These are phyloP conservation scores for Chorisops tibialis DNA, from an alignment of 2,888 invertebrate species.

Conservation along the genomic window DNA sequence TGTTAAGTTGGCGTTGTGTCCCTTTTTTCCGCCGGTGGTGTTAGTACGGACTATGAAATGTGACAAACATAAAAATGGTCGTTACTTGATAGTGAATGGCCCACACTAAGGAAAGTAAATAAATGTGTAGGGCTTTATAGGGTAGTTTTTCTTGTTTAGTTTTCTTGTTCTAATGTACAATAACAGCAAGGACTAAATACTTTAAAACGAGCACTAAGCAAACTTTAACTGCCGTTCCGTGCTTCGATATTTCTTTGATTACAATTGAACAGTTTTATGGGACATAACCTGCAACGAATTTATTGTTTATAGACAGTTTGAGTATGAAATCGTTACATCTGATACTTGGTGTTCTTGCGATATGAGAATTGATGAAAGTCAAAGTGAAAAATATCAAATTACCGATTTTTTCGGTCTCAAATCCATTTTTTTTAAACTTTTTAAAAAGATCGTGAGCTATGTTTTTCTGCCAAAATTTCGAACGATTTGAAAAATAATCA, in stretches of 20 bases:
- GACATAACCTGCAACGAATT: too few species aligned
- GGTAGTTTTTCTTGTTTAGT: too few species aligned
- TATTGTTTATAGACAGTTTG: too few species aligned
- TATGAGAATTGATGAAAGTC: too few species aligned
- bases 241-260: slow-evolving; percentile 17
- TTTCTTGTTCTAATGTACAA: not conserved
- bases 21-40: not conserved
- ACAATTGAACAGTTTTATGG: slow-evolving; percentile 26
- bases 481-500: too few species aligned
- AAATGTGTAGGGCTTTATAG: slow-evolving; percentile 10
- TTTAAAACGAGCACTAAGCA: slow-evolving; percentile 22
- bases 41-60: slow-evolving; percentile 1
- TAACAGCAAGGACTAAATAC: slow-evolving; percentile 21
- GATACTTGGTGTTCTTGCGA: too few species aligned
- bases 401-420: too few species aligned
- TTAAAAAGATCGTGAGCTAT: too few species aligned
- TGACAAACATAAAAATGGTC: slow-evolving; percentile 24
- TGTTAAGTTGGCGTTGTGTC: not conserved
- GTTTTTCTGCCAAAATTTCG: too few species aligned
- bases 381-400: too few species aligned
- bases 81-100: slow-evolving; percentile 1
- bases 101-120: not conserved
- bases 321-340: too few species aligned
- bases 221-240: slow-evolving; percentile 24
- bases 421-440: too few species aligned